Base-by-base conservation (phyloP, 1,140 invertebrate genomes). In the Capitella teleta region DNA sequence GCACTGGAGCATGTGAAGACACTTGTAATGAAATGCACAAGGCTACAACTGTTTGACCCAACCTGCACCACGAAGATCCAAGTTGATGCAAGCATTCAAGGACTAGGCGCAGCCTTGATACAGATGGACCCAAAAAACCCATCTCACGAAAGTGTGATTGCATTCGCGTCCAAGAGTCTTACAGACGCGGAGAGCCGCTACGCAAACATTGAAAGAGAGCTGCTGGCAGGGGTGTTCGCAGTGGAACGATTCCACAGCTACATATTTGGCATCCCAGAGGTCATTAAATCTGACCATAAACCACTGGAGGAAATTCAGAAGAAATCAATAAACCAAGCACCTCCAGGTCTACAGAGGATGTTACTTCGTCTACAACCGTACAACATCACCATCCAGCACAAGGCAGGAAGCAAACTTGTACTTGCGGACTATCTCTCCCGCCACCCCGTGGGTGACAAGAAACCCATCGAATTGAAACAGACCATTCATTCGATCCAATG, bases 301-400 rank as follows among this genome's bases (percentile, higher is more conserved):
- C 54, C 54, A 10, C 53, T 73, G 0, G 62, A 70, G 25, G 48
- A 41, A 19, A 73, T 76, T 44, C 58, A 64, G 12, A 58, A 63
- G 47, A 76, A 75, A 57, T 53, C 59, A n/a, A 53, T 76, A 21
- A 52, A 61, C 18, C 58, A 63, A 50, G 59, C 62, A 36, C 64
- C 70, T 25, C 47, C 60, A 10, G 10, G 32, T 10, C 32, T 34
- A 10, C 32, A 34, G 16, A 34, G 32, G 16, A 34, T 34, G 32
- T 10, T 34, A 16, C 10, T 34, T 10, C 51, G 74, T 47, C 55
- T 78, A 28, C 66, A 68, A 45, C 38, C 56, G 52, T 77, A 70
- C 62, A 61, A 74, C 54, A 61, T 75, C 23, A 53, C 59, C 23
- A 53, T 78, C 0, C 32, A 47, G 19, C 77, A 73, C 51, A 52